A percentile compares a stretch with the other conserved stretches of the same genome.
Evolutionary conservation across 2,113 vertebrate genomes (phyloP).

Genomic region (Myodes glareolus): DNA sequence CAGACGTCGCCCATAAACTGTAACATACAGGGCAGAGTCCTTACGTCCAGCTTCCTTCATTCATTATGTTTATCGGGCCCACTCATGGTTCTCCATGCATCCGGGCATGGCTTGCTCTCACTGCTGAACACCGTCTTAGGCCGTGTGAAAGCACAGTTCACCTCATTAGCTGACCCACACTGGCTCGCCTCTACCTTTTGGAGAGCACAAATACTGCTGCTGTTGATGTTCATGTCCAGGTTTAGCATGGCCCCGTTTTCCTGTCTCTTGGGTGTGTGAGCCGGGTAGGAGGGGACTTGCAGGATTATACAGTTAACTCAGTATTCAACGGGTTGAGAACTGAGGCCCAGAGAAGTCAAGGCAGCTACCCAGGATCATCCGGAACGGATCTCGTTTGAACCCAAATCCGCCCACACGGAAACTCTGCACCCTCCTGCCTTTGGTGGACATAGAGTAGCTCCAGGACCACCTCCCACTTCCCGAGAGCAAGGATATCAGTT

Average conservation of each 20-base stretch:
- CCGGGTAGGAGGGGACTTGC: background rate
- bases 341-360: constrained; percentile 7
- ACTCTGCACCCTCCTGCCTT: background rate
- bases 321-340: background rate
- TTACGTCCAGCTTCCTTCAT: background rate
- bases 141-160: background rate
- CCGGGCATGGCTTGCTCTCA: background rate
- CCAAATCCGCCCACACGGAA: background rate
- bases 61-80: background rate
- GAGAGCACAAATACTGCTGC: background rate
- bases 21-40: background rate
- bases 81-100: background rate
- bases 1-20: background rate
- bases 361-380: background rate
- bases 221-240: background rate
- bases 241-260: background rate
- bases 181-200: background rate
- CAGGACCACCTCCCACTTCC: background rate
- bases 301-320: background rate
- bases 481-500: background rate
- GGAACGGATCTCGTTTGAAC: background rate
- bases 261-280: background rate
- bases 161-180: background rate
- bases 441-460: background rate
- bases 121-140: too few species aligned